A percentile compares a stretch with the other conserved stretches of the same genome.
These are phyloP conservation scores for Pseudobourletiella spinata DNA, from an alignment of 1,140 invertebrate species.

Conservation along the genomic window DNA sequence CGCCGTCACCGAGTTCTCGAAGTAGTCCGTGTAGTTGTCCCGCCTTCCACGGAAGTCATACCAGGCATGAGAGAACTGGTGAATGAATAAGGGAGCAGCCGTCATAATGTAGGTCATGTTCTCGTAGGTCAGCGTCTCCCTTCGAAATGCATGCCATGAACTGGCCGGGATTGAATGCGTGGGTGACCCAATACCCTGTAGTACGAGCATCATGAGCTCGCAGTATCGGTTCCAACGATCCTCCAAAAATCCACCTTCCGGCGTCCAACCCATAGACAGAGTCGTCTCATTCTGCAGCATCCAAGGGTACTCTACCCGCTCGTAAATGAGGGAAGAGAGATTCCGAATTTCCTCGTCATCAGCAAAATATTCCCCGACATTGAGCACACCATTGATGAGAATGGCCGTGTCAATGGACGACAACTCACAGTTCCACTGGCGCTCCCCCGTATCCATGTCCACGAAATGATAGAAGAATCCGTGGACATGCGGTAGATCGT, in stretches of 20 bases:
- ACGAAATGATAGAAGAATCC: constrained; percentile 35
- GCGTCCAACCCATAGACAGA: constrained; percentile 28
- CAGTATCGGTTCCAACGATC: constrained; percentile 30
- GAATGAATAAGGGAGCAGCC: constrained; percentile 25
- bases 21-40: constrained; percentile 26
- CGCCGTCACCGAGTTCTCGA: constrained; percentile 28
- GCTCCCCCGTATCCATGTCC: constrained; percentile 29
- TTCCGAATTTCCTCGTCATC: constrained; percentile 18
- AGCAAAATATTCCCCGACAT: constrained; percentile 30
- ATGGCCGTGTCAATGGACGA: constrained; percentile 34
- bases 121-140: constrained; percentile 15
- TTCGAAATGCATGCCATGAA: constrained; percentile 22
- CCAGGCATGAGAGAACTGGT: constrained; percentile 28
- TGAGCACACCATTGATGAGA: constrained; percentile 25
- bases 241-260: constrained; percentile 23
- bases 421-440: constrained; percentile 30
- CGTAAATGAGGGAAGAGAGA: constrained; percentile 25
- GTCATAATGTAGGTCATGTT: constrained; percentile 23
- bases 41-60: constrained; percentile 16
- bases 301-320: constrained; percentile 27
- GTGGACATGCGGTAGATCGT: constrained; percentile 14
- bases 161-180: constrained; percentile 23
- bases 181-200: constrained; percentile 26
- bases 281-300: constrained; percentile 28
- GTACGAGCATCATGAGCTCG: constrained; percentile 27